Percentiles rank a stretch among this genome's conserved stretches.
Evolutionary conservation across 2,113 vertebrate species (phyloP).

Genomic region (Bagarius yarrelli): DNA sequence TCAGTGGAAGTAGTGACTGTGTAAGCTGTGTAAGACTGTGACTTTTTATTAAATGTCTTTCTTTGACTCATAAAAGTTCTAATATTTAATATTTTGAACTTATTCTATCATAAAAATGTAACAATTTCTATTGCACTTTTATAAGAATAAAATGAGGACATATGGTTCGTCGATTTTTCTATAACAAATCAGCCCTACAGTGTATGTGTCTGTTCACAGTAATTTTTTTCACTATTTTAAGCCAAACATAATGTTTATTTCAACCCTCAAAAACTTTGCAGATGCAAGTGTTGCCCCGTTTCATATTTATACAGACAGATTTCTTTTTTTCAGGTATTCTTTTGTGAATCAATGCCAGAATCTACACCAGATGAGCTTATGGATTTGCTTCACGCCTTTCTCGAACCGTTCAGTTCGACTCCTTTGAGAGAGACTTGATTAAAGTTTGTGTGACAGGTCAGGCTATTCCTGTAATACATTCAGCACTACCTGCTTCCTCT

Average conservation of each 20-base stretch:
- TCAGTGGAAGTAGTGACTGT: slow-evolving; percentile 9
- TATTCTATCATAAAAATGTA: slow-evolving; percentile 60
- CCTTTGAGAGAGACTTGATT: neutral
- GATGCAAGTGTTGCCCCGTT: neutral
- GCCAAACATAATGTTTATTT: no score
- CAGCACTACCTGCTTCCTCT: neutral
- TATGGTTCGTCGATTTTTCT: neutral
- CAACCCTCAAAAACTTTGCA: no score
- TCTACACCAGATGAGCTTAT: neutral
- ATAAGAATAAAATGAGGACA: no score
- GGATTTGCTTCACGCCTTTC: neutral
- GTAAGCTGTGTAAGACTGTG: neutral
- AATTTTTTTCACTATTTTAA: neutral
- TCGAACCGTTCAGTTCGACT: neutral
- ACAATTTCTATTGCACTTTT: slow-evolving; percentile 44
- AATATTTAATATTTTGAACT: slow-evolving; percentile 49
- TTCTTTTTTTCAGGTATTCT: neutral
- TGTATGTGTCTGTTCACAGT: neutral
- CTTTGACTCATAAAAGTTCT: slow-evolving; percentile 40
- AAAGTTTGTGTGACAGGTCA: neutral
- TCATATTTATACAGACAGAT: neutral
- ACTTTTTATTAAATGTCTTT: slow-evolving; percentile 17
- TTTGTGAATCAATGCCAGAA: neutral
- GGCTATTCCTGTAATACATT: neutral
- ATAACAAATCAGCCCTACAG: neutral